Percentiles rank a stretch among this genome's conserved stretches.
phyloP scores from a whole-genome alignment of 2,113 vertebrate genomes.

The Elaphurus davidianus region DNA sequence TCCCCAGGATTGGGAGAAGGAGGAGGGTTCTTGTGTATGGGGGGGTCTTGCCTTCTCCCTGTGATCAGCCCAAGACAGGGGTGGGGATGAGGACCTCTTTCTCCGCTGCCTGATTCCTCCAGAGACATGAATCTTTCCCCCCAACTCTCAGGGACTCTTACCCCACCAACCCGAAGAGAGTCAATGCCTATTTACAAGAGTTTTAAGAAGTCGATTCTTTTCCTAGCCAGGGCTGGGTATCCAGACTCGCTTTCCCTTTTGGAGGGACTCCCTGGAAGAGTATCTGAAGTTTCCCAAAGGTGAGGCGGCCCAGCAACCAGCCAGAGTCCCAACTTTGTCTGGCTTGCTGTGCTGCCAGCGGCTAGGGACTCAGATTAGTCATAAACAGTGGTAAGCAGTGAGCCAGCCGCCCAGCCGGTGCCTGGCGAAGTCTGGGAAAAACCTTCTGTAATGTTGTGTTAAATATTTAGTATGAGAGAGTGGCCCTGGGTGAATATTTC shows the following conservation, averaged over 20 bases:
- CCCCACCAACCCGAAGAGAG: neutral
- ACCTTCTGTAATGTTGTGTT: constrained; percentile 80
- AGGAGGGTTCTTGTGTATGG: neutral
- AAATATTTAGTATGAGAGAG: constrained; percentile 85
- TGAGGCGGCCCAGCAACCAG: constrained; percentile 53
- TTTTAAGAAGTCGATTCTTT: constrained; percentile 54
- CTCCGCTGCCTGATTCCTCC: neutral
- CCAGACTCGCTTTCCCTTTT: neutral
- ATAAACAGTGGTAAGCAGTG: constrained; percentile 71
- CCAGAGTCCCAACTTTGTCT: constrained; percentile 70
- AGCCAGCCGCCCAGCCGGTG: constrained; percentile 78
- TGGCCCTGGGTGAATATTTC: constrained; percentile 85
- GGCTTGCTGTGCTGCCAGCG: constrained; percentile 52
- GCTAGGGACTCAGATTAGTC: constrained; percentile 72
- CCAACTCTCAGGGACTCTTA: constrained; percentile 47
- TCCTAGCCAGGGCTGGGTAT: neutral
- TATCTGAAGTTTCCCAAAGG: constrained; percentile 72
- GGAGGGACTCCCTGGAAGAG: constrained; percentile 50
- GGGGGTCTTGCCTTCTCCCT: constrained; percentile 21
- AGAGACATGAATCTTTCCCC: constrained; percentile 1
- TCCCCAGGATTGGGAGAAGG: constrained; percentile 42
- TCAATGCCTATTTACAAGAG: constrained; percentile 24
- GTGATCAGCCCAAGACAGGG: neutral
- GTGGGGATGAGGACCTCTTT: neutral
- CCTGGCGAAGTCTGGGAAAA: constrained; percentile 80